Evolutionary conservation across 2,888 invertebrate species (phyloP).

Genomic region (Eudemis profundana): DNA sequence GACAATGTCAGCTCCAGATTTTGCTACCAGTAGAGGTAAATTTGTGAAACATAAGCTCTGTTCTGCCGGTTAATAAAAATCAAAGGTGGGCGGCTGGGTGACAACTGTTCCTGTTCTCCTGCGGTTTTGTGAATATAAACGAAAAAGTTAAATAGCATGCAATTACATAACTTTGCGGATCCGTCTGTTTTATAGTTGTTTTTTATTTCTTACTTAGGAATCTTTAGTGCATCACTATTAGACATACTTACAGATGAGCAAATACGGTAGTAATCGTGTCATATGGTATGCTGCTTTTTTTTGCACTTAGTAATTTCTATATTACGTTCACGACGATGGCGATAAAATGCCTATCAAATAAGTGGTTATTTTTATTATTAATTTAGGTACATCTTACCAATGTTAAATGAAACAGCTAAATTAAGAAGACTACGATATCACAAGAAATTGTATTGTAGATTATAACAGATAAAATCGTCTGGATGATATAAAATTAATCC

Average conservation of each 20-base stretch:
- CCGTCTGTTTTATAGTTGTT: background rate
- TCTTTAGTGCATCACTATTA: too few species aligned
- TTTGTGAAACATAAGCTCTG: constrained; percentile 44
- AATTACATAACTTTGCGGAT: constrained; percentile 12
- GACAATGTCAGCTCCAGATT: constrained; percentile 26
- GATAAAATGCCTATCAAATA: background rate
- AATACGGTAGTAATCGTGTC: background rate
- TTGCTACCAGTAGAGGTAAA: constrained; percentile 8
- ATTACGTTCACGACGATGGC: background rate
- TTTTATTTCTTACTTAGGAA: background rate
- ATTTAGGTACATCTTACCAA: too few species aligned
- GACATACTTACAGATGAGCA: background rate
- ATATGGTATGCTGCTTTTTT: background rate
- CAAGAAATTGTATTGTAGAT: background rate
- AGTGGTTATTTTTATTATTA: background rate
- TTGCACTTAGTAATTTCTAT: background rate
- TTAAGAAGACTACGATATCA: background rate
- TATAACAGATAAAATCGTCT: constrained; percentile 9
- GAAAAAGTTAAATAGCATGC: constrained; percentile 7
- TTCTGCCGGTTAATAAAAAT: constrained; percentile 53
- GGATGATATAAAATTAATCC: background rate
- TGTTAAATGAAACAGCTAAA: background rate
- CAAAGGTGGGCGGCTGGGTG: constrained; percentile 41
- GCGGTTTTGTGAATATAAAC: constrained; percentile 21
- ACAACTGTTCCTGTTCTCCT: constrained; percentile 33